Conservation (phyloP, 2,797 vertebrate genomes). For the Dryobates pubescens region DNA sequence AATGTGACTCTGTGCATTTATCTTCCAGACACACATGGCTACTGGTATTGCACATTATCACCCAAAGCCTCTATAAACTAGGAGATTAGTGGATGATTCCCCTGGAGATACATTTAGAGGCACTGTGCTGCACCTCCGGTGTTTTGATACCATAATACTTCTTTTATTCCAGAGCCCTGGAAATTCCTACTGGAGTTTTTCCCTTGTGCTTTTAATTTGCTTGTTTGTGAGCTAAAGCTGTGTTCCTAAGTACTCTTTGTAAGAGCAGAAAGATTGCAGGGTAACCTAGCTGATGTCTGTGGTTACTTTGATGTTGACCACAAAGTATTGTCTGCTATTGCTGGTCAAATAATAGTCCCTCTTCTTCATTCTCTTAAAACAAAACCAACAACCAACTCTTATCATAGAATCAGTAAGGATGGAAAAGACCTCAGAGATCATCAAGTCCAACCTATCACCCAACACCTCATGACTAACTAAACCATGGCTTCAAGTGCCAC, state of each 20-base stretch:
- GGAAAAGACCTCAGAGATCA: no score
- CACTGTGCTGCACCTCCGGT: not conserved
- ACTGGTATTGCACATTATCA: not conserved
- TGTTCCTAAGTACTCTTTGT: not conserved
- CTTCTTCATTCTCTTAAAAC: not conserved
- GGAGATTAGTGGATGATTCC: not conserved
- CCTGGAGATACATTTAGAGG: not conserved
- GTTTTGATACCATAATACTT: not conserved
- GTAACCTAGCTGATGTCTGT: not conserved
- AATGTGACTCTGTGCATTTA: not conserved
- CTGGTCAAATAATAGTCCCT: not conserved
- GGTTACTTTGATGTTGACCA: not conserved
- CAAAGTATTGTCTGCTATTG: not conserved
- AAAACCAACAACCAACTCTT: not conserved
- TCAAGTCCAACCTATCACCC: no score
- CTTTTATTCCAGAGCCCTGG: not conserved
- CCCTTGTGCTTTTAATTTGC: not conserved
- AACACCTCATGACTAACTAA: no score
- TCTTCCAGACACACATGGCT: not conserved
- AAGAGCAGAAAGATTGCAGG: not conserved
- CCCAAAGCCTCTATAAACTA: not conserved
- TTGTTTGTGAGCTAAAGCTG: not conserved
- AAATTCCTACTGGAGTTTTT: not conserved
- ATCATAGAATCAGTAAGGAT: no score
- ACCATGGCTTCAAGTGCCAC: no score